Base-by-base conservation (phyloP, 2,797 vertebrate species). In the Alfaro cultratus region DNA sequence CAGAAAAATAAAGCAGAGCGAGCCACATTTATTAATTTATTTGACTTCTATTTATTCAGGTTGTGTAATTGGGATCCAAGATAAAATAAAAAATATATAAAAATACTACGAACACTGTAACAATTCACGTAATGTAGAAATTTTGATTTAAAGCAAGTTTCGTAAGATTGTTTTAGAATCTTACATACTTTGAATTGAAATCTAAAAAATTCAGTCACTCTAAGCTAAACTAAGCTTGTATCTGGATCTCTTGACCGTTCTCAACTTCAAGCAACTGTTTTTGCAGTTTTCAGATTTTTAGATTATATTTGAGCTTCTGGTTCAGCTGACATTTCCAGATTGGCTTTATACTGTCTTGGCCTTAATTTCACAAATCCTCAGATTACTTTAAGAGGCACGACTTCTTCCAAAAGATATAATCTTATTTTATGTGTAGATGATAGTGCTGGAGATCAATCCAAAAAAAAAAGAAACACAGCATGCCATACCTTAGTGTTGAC, bases 351-450 rank as follows among this genome's bases (percentile, higher is more conserved):
- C 68, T 29, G 68, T 15, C 41, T 31, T n/a, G 41, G 15, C 51
- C 49, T 26, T 55, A n/a, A 57, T 71, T 45, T 71, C 39, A 7
- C 39, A 21, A 74, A 46, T 71, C 68, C 41, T 12, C 43, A 36
- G 41, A 71, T 71, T 45, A 71, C 12, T 45, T 43, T 71, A 71
- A 71, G 41, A 71, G 23, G 26, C 68, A 45, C 0, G 6, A 13
- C 41, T 70, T 43, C 36, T 70, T 71, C 68, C 68, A 71, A 71
- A 71, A n/a, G 39, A 45, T 45, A 16, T 45, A 45, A 71, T 45
- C 68, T 71, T 16, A 41, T 41, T 68, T 68, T 39, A 68, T 41
- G 21, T 68, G 21, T 2, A 68, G 64, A 68, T 68, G 36, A 41
- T 26, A 41, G 36, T 41, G 36, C 64, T 68, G 64, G 36, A 23